Conservation (phyloP, 1,140 invertebrate genomes). For the Lysiphlebus fabarum region DNA sequence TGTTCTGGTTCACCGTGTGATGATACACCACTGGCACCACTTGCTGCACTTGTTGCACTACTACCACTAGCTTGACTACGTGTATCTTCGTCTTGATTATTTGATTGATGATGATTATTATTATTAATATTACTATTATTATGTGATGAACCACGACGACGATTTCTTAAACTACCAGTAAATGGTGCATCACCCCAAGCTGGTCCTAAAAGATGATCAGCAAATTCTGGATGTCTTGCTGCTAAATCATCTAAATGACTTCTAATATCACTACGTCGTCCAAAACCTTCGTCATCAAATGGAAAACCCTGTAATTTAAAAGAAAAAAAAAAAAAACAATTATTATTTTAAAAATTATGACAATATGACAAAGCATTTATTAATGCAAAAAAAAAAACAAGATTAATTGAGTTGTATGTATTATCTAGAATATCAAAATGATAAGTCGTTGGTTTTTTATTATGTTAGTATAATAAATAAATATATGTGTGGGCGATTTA, state of each 20-base stretch:
- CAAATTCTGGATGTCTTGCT: conserved; percentile 61
- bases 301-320: conserved; percentile 61
- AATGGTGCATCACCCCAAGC: conserved; percentile 53
- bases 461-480: conserved; percentile 22
- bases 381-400: neutral
- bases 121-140: conserved; percentile 20
- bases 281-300: conserved; percentile 62
- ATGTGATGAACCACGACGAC: conserved; percentile 42
- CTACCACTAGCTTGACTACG: conserved; percentile 45
- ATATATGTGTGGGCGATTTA: conserved; percentile 23
- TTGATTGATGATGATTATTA: conserved; percentile 27
- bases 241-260: conserved; percentile 60
- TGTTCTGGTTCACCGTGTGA: conserved; percentile 44
- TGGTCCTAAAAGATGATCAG: conserved; percentile 56
- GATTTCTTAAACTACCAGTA: conserved; percentile 37
- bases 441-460: conserved; percentile 22
- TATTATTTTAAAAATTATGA: neutral
- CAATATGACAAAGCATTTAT: neutral
- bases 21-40: conserved; percentile 36
- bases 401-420: neutral
- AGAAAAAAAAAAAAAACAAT: conserved; percentile 14
- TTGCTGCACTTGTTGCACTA: conserved; percentile 46
- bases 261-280: conserved; percentile 55
- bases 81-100: conserved; percentile 46
- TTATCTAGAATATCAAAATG: conserved; percentile 9